Conservation (phyloP, 2,113 vertebrate genomes). For the Elgaria multicarinata region DNA sequence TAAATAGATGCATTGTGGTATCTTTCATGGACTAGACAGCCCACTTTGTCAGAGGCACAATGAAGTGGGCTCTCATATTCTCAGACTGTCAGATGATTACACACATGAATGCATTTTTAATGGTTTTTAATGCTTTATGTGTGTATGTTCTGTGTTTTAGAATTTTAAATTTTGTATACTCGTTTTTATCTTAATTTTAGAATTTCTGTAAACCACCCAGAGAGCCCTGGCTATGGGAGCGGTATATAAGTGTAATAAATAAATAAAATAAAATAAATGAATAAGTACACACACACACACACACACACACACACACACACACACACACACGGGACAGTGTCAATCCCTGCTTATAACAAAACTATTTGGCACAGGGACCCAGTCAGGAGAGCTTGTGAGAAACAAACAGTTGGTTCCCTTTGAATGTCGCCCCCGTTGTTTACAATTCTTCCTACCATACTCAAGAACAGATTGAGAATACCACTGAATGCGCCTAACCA, state of each 20-base stretch:
- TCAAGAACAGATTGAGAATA: background rate
- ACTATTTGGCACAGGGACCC: background rate
- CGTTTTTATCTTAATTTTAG: no score
- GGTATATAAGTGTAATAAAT: no score
- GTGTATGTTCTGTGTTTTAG: no score
- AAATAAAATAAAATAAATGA: no score
- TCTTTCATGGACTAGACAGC: background rate
- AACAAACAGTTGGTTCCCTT: background rate
- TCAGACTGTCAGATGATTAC: background rate
- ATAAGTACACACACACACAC: no score
- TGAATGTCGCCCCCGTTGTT: background rate
- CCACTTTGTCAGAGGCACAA: background rate
- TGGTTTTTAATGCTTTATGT: no score
- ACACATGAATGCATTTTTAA: no score
- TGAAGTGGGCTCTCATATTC: background rate
- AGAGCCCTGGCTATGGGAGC: no score
- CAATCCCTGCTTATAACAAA: background rate
- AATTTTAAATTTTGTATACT: no score
- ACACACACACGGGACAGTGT: no score
- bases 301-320: no score
- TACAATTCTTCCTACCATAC: background rate
- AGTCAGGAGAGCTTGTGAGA: background rate
- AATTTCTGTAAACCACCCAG: no score
- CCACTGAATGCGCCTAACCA: background rate
- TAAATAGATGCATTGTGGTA: background rate